Evolutionary conservation across 1,140 invertebrate genomes (phyloP).

Genomic region (Cherax quadricarinatus): DNA sequence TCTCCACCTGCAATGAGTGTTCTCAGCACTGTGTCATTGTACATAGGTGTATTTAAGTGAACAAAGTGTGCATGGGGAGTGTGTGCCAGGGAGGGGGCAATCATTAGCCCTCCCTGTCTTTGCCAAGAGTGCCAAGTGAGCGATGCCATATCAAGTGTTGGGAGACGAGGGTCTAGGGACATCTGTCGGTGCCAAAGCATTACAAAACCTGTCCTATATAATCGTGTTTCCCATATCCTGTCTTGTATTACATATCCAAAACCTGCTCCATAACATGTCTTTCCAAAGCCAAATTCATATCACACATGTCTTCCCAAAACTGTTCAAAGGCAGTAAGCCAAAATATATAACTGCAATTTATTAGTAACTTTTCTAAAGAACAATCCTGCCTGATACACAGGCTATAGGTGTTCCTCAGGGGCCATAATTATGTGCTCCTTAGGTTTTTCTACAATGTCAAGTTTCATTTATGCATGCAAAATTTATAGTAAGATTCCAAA

Average conservation of each 20-base stretch:
- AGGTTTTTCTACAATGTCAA: no score
- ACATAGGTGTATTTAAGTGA: constrained; percentile 54
- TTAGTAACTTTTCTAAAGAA: no score
- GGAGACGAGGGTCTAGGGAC: constrained; percentile 56
- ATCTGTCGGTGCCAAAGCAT: constrained; percentile 67
- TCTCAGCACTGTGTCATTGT: constrained; percentile 41
- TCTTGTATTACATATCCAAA: no score
- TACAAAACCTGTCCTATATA: constrained; percentile 44
- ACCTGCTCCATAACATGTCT: no score
- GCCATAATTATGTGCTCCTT: no score
- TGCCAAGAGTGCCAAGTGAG: constrained; percentile 64
- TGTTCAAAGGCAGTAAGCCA: constrained; percentile 43
- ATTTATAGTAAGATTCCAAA: no score
- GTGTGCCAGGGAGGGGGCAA: background rate
- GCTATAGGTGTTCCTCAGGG: no score
- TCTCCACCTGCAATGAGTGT: background rate
- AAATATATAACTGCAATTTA: background rate
- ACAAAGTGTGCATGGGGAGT: constrained; percentile 1
- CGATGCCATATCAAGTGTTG: constrained; percentile 62
- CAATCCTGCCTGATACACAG: no score
- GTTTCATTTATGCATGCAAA: no score
- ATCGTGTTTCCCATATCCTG: no score
- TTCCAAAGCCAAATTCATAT: background rate
- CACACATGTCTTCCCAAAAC: constrained; percentile 23
- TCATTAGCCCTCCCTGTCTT: constrained; percentile 12